Evolutionary conservation across 2,797 vertebrate genomes (phyloP).

Genomic region (Pipistrellus pygmaeus): DNA sequence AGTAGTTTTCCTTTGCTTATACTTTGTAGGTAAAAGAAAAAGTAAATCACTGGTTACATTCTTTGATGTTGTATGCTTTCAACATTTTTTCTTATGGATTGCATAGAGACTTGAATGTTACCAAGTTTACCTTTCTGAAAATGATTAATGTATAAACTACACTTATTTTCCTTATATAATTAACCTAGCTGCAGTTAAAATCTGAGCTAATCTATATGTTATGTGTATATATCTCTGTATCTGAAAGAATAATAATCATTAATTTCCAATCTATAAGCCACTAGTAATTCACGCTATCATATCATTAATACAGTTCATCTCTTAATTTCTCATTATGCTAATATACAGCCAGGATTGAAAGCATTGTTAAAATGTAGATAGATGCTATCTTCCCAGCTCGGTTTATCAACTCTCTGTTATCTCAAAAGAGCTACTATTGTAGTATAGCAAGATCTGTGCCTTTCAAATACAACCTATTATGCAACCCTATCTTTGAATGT

Average conservation of each 20-base stretch:
- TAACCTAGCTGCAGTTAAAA: slow-evolving; percentile 69
- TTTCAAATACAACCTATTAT: slow-evolving; percentile 57
- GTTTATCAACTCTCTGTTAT: slow-evolving; percentile 59
- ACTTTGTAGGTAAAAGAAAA: slow-evolving; percentile 31
- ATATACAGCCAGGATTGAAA: slow-evolving; percentile 61
- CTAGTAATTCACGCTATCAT: slow-evolving; percentile 61
- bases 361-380: slow-evolving; percentile 72
- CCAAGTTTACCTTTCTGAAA: slow-evolving; percentile 68
- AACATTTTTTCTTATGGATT: slow-evolving; percentile 50
- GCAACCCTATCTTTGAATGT: slow-evolving; percentile 52
- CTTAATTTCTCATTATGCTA: slow-evolving; percentile 66
- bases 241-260: slow-evolving; percentile 62
- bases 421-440: slow-evolving; percentile 59
- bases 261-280: slow-evolving; percentile 51
- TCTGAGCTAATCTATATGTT: slow-evolving; percentile 42
- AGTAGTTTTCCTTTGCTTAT: slow-evolving; percentile 14
- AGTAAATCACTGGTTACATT: slow-evolving; percentile 1
- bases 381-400: slow-evolving; percentile 51
- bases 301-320: slow-evolving; percentile 67
- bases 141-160: slow-evolving; percentile 67
- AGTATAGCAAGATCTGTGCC: slow-evolving; percentile 62
- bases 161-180: slow-evolving; percentile 73
- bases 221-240: slow-evolving; percentile 42
- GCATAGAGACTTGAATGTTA: slow-evolving; percentile 62
- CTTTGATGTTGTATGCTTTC: slow-evolving; percentile 52